Base-by-base conservation (phyloP, 1,140 invertebrate species). In the Oedothorax gibbosus region DNA sequence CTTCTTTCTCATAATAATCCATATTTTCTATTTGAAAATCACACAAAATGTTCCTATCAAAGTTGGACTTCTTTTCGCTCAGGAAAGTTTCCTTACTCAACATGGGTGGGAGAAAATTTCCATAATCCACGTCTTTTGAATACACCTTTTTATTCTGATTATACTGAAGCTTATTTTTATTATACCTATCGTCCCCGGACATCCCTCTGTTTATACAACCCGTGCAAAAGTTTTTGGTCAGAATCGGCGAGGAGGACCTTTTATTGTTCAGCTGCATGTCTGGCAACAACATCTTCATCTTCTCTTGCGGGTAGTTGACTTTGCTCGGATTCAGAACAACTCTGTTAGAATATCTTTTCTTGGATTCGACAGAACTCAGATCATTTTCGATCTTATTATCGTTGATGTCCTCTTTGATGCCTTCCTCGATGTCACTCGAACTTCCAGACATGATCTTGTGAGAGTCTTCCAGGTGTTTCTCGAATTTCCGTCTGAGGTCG, bases 191-290 rank as follows among this genome's bases (percentile, higher is more conserved):
- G 5, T 35, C 35, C 35, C n/a, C n/a, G 14, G 76, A 18, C 60
- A 65, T 76, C 21, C 56, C 57, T 14, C 66, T 14, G 15, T 72
- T 82, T 11, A 82, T 64, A 18, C 79, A 82, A 7, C 79, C 79
- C 14, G 68, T 72, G 35, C 79, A 82, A 12, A 82, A 82, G 35
- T 21, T 82, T 21, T 82, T 82, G 15, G 79, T 82, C 35, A 82
- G 57, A 12, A 71, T 10, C 10, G 69, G 68, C 11, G 79, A 82
- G 0, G 79, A 12, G 9, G 54, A 20, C 18, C 57, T 53, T 0
- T 53, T 54, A 56, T 82, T 82, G n/a, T 82, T 82, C n/a, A 82
- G 15, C 11, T 35, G 53, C 18, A 64, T 49, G 21, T 62, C 56
- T 15, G 79, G 79, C n/a, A 82, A 51, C 35, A 72, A 7, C 21